Evolutionary conservation across 2,888 invertebrate genomes (phyloP), one percentile per base, ranked within the genome.

Genomic region (Caenorhabditis sinica): DNA sequence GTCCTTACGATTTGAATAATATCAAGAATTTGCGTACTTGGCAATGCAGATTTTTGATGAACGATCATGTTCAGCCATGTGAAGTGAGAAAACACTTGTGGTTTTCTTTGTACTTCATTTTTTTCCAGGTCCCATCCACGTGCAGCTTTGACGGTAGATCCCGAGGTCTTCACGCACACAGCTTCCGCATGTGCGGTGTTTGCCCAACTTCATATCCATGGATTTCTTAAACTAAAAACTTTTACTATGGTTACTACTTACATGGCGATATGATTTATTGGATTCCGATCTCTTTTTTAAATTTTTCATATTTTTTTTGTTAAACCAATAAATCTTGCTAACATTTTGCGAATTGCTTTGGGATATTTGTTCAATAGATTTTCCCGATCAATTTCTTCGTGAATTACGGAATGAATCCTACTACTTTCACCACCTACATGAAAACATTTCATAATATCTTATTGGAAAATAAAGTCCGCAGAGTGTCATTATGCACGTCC

Each of bases 201-300:
- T 92, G 92, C 74, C 93, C 93, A 11, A 71, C 51, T 8, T 80
- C 81, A 20, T 92, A 92, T 83, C 91, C 92, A 17, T 90, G 90
- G 90, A 85, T 92, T n/a, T 73, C 86, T 60, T 87, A 89, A 8
- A 30, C 45, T 8, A 5, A 1, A 20, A 1, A 33, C 68, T 13
- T 13, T 53, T 13, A 23, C 40, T 36, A 5, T 33, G 53, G 63
- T 23, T 28, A n/a, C 53, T 72, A 69, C 76, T 71, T 71, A 77
- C 25, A n/a, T n/a, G n/a, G n/a, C n/a, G n/a, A 30, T 66, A 80
- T 60, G 72, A 73, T 80, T 60, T 72, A 65, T 68, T 68, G 63
- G 66, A 36, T 45, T 68, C 28, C 61, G 73, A 81, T 80, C 80
- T 80, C 80, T 56, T 2, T 28, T 56, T 28, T 15, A 13, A 56